Evolutionary conservation across 1,140 invertebrate genomes (phyloP), one percentile per base, ranked within the genome.

Genomic region (Aphelinus certus): DNA sequence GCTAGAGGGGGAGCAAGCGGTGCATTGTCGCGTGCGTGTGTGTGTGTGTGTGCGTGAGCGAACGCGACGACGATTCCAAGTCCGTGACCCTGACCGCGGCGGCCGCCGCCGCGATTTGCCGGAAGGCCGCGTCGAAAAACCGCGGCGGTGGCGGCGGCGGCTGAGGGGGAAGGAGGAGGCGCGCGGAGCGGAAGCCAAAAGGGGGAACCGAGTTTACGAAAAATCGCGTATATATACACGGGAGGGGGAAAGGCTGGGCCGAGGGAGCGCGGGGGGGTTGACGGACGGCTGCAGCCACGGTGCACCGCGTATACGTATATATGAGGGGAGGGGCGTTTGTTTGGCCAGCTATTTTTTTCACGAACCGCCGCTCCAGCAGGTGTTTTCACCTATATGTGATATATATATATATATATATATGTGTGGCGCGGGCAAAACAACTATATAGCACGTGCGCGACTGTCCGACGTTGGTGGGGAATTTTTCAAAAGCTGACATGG

Each of bases 71-170:
- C 26, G 26, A 53, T 53, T 53, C 51, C 4, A 53, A 60, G 73
- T 69, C 73, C 73, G 53, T 75, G 73, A 75, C 73, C 73, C 60
- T 75, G 73, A 75, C 73, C 67, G 73, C 46, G 66, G 45, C 61
- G 26, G 26, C 26, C 26, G 26, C 26, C 26, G 26, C 26, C 26
- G 26, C 26, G 42, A 51, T 70, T 42, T 51, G 4, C 56, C 4
- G 26, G 56, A 70, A 70, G 67, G 67, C 67, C 53, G 45, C 53
- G 53, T 68, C 45, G 71, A 73, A 73, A 73, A 66, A 55, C 58
- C 60, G 69, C 48, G 58, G 48, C 26, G 26, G 26, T 26, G 26
- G 26, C 26, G 26, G 26, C 26, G 26, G 26, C 26, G 26, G 26
- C 26, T 26, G 49, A 48, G 53, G 7, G 53, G 6, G 51, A 53